These are phyloP conservation scores for Perca fluviatilis DNA, from an alignment of 2,113 vertebrate genomes.

Conservation along the genomic window DNA sequence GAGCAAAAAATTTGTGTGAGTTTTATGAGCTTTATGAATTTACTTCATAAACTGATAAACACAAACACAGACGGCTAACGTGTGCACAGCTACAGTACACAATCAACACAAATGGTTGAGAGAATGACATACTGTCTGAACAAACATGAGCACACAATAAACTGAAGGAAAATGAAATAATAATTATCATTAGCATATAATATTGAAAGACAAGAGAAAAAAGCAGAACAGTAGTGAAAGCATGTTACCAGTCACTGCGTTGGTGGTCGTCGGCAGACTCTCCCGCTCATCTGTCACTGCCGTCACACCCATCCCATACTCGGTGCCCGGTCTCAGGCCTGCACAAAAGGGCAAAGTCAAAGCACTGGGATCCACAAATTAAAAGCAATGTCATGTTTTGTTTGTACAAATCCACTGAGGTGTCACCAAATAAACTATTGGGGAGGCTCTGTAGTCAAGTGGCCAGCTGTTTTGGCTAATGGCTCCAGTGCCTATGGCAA, in stretches of 20 bases:
- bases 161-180: too few relatives aligned
- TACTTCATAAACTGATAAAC: too few relatives aligned
- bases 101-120: too few relatives aligned
- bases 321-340: slow-evolving; percentile 95
- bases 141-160: too few relatives aligned
- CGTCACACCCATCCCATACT: slow-evolving; percentile 97
- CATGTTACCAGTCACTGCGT: slow-evolving; percentile 92
- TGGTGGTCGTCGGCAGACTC: slow-evolving; percentile 93
- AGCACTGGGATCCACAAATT: slow-evolving; percentile 7
- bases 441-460: slow-evolving; percentile 54
- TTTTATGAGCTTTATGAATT: too few relatives aligned
- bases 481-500: slow-evolving; percentile 35
- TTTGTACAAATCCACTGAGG: slow-evolving; percentile 45
- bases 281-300: slow-evolving; percentile 93
- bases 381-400: slow-evolving; percentile 49
- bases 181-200: too few relatives aligned
- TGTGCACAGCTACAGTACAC: too few relatives aligned
- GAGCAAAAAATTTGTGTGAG: too few relatives aligned
- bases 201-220: too few relatives aligned
- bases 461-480: slow-evolving; percentile 71
- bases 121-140: too few relatives aligned
- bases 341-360: slow-evolving; percentile 21
- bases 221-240: not conserved
- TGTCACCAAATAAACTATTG: slow-evolving; percentile 44
- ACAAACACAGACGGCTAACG: too few relatives aligned